Conservation (phyloP, 2,797 vertebrate genomes). For the Acanthurus tractus region DNA sequence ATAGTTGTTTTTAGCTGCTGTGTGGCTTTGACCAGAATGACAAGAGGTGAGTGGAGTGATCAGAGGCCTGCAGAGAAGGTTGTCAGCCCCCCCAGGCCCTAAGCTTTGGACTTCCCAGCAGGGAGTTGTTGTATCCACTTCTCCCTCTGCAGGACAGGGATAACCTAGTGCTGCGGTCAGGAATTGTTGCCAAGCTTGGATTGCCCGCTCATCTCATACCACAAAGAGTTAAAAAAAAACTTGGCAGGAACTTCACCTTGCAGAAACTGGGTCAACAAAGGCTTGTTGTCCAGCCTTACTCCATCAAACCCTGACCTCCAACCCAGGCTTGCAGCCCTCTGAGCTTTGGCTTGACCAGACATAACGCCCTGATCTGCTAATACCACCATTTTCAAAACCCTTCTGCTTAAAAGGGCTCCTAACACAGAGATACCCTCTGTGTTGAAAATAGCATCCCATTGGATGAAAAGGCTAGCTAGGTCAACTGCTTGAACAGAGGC, state of each 20-base stretch:
- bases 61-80: conserved; percentile 14
- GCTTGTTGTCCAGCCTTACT: neutral
- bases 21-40: conserved; percentile 44
- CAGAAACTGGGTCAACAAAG: conserved; percentile 22
- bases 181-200: conserved; percentile 2
- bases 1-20: conserved; percentile 61
- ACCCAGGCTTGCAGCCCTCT: conserved; percentile 24
- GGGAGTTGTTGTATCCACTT: conserved; percentile 36
- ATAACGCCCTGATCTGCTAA: conserved; percentile 46
- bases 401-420: conserved; percentile 48
- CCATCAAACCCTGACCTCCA: conserved; percentile 43
- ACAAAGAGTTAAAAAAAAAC: conserved; percentile 26
- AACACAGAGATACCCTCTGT: conserved; percentile 75
- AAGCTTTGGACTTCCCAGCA: conserved; percentile 25
- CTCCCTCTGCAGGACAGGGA: conserved; percentile 41
- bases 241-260: conserved; percentile 25
- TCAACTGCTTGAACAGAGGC: conserved; percentile 80
- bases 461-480: conserved; percentile 77
- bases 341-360: conserved; percentile 21
- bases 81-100: conserved; percentile 19
- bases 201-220: conserved; percentile 10
- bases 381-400: conserved; percentile 64
- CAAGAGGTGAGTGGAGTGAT: conserved; percentile 22
- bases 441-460: conserved; percentile 77
- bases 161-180: conserved; percentile 23